phyloP scores from a whole-genome alignment of 92 coral and sea anemone genomes.

The Montipora capitata region DNA sequence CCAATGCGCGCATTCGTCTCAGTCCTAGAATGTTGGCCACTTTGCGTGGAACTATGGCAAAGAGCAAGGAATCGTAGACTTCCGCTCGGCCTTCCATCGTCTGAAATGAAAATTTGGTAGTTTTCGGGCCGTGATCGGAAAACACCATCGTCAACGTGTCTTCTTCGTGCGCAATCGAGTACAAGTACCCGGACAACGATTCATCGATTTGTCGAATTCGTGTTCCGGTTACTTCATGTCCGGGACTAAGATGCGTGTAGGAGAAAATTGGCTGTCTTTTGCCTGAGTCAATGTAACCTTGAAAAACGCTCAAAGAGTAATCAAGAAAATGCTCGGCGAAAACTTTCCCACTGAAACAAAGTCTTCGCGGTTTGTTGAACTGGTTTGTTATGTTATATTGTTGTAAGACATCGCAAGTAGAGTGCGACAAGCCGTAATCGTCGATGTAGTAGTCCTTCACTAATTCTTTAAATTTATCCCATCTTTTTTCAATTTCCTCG shows the following conservation, averaged over 20 bases:
- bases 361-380: conserved; percentile 77
- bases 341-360: conserved; percentile 87
- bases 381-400: conserved; percentile 87
- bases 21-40: conserved; percentile 80
- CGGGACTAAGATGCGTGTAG: conserved; percentile 86
- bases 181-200: conserved; percentile 77
- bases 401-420: conserved; percentile 83
- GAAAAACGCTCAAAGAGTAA: conserved; percentile 75
- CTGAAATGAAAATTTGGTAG: conserved; percentile 84
- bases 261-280: conserved; percentile 84
- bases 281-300: conserved; percentile 68
- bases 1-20: conserved; percentile 76
- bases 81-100: conserved; percentile 95
- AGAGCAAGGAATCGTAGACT: conserved; percentile 90
- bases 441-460: conserved; percentile 68
- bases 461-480: conserved; percentile 70
- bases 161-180: conserved; percentile 75
- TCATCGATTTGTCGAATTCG: conserved; percentile 89
- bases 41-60: conserved; percentile 82
- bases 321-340: conserved; percentile 83
- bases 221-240: conserved; percentile 90
- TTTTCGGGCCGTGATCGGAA: conserved; percentile 98
- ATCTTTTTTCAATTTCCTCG: conserved; percentile 72
- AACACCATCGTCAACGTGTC: conserved; percentile 89
- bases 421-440: conserved; percentile 89